A percentile compares a stretch with the other conserved stretches of the same genome.
Conservation (phyloP, 1,140 invertebrate species). For the Drosophila truncata region DNA sequence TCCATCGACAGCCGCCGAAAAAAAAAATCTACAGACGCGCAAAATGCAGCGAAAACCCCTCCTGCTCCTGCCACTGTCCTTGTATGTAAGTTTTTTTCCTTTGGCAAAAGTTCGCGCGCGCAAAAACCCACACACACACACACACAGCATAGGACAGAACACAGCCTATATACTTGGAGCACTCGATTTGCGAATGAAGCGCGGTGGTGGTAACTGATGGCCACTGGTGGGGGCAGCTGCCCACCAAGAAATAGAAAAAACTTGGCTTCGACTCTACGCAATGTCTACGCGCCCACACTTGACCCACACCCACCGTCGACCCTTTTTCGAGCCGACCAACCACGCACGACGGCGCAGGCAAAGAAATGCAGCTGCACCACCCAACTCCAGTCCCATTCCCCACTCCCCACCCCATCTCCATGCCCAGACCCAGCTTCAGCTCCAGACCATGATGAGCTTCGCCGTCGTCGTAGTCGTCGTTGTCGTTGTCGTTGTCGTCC, state of each 20-base stretch:
- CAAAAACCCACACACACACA: conserved; percentile 51
- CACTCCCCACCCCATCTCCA: not conserved
- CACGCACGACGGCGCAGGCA: conserved; percentile 61
- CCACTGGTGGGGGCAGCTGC: conserved; percentile 7
- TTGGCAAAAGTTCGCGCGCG: conserved; percentile 76
- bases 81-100: conserved; percentile 82
- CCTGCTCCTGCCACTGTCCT: not conserved
- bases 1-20: conserved; percentile 65
- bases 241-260: conserved; percentile 81
- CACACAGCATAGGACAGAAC: conserved; percentile 10
- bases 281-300: conserved; percentile 79
- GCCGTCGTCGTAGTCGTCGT: conserved; percentile 29
- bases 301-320: conserved; percentile 29
- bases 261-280: conserved; percentile 75
- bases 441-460: conserved; percentile 49
- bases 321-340: conserved; percentile 64
- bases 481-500: conserved; percentile 28
- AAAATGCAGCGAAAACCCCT: conserved; percentile 64
- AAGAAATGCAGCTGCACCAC: conserved; percentile 55
- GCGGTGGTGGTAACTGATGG: conserved; percentile 12
- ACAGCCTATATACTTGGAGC: conserved; percentile 53
- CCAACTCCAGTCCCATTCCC: conserved; percentile 3
- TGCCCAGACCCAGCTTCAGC: conserved; percentile 5
- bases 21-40: conserved; percentile 68
- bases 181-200: conserved; percentile 55